These are phyloP conservation scores for Terebella lapidaria DNA, from an alignment of 2,888 invertebrate species.

Conservation along the genomic window DNA sequence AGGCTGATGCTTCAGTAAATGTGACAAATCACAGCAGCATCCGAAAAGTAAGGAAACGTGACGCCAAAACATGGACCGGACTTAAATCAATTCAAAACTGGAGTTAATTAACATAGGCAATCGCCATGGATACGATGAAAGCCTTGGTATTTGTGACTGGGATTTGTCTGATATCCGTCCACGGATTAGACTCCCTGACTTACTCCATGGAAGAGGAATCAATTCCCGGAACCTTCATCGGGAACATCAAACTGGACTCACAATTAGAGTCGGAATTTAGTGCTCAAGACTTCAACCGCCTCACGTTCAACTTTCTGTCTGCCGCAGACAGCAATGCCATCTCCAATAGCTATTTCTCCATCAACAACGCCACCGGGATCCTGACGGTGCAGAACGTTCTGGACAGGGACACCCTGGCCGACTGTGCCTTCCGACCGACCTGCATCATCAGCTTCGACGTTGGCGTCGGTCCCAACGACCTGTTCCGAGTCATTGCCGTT, in stretches of 20 bases:
- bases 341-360: constrained; percentile 53
- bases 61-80: too few species aligned
- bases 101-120: too few species aligned
- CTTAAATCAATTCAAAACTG: too few species aligned
- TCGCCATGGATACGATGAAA: too few species aligned
- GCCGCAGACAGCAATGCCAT: constrained; percentile 57
- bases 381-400: constrained; percentile 15
- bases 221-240: constrained; percentile 40
- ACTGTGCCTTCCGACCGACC: constrained; percentile 14
- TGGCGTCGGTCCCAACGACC: constrained; percentile 16
- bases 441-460: constrained; percentile 21
- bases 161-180: too few species aligned
- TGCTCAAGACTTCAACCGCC: constrained; percentile 35
- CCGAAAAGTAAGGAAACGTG: too few species aligned
- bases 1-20: too few species aligned
- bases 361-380: constrained; percentile 22
- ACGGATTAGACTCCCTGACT: too few species aligned
- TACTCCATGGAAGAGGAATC: constrained; percentile 56
- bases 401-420: constrained; percentile 21
- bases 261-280: constrained; percentile 40
- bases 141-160: too few species aligned
- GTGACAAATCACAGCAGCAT: too few species aligned
- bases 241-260: constrained; percentile 45
- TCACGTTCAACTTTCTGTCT: constrained; percentile 55
- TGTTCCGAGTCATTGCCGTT: constrained; percentile 21